Evolutionary conservation across 2,797 vertebrate genomes (phyloP), one percentile per base, ranked within the genome.

Genomic region (Lagorchestes hirsutus): DNA sequence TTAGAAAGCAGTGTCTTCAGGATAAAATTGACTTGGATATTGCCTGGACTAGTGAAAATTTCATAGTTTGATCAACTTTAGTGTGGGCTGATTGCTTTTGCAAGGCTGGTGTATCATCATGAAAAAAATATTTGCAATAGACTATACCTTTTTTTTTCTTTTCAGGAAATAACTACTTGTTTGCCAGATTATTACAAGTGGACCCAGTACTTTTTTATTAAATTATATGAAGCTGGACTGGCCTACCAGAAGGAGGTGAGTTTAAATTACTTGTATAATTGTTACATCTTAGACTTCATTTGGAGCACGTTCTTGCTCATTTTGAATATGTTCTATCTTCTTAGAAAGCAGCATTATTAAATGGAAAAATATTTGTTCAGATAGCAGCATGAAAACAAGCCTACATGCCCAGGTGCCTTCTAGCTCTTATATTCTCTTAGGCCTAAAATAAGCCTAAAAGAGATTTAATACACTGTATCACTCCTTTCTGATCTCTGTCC

Each of bases 171-270:
- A 97, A 99, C 99, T 56, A 99, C 99, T 4, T 99, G 99, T 98
- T 99, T 98, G 52, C 99, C 99, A 87, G 99, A 99, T 95, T 99
- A 99, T 99, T 99, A 99, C 98, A 99, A 97, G 92, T 99, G 99
- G 99, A 99, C 99, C 0, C 99, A 99, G 28, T 99, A 99, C 98
- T 98, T 99, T 96, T 99, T 99, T 95, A 98, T 99, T 96, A 99
- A 99, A 97, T 99, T 99, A 96, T 99, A 99, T 93, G 98, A 99
- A 98, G 99, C 99, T 90, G 99, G 99, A 12, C 98, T 99, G 94
- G 99, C 99, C 27, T 99, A 99, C 98, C 99, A 99, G 97, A 99
- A 99, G 98, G 99, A 99, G 99, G 99, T 99, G 98, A 97, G 98
- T 98, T 95, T 55, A 90, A 93, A 56, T 91, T 54, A 82, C 1